Conservation (phyloP, 2,797 vertebrate species). For the Cercopithecus diana region DNA sequence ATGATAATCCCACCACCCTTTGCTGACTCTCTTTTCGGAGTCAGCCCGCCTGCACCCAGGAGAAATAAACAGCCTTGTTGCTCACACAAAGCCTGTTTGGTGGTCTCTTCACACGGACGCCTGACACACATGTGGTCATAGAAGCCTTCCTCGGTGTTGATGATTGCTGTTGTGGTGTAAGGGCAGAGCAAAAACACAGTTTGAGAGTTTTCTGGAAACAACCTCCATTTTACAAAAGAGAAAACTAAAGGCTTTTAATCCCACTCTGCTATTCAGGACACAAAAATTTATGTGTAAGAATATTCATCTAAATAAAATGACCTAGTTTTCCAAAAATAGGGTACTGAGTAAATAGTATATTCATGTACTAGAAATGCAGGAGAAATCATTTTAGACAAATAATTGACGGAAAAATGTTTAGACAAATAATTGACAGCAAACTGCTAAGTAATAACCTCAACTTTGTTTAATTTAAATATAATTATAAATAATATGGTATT, state of each 20-base stretch:
- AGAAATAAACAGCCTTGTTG: too few species aligned
- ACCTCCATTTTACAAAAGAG: neutral
- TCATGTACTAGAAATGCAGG: neutral
- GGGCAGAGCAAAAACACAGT: neutral
- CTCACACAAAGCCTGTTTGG: too few species aligned
- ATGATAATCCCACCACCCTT: too few species aligned
- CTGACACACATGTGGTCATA: neutral
- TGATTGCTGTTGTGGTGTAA: neutral
- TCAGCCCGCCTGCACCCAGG: too few species aligned
- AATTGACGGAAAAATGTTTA: neutral
- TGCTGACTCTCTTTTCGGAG: too few species aligned
- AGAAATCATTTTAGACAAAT: neutral
- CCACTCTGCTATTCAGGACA: neutral
- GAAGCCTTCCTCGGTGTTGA: neutral
- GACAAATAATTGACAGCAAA: neutral
- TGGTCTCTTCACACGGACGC: too few species aligned
- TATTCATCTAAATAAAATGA: neutral
- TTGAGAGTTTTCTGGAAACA: too few species aligned
- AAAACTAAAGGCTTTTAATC: neutral
- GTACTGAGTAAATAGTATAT: neutral
- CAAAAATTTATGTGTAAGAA: neutral
- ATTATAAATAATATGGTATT: neutral
- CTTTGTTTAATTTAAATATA: neutral
- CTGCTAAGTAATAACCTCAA: neutral
- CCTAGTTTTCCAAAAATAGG: slow-evolving; percentile 32